A percentile compares a stretch with the other conserved stretches of the same genome.
Evolutionary conservation across 1,140 invertebrate species (phyloP).

Genomic region (Drosophila teissieri): DNA sequence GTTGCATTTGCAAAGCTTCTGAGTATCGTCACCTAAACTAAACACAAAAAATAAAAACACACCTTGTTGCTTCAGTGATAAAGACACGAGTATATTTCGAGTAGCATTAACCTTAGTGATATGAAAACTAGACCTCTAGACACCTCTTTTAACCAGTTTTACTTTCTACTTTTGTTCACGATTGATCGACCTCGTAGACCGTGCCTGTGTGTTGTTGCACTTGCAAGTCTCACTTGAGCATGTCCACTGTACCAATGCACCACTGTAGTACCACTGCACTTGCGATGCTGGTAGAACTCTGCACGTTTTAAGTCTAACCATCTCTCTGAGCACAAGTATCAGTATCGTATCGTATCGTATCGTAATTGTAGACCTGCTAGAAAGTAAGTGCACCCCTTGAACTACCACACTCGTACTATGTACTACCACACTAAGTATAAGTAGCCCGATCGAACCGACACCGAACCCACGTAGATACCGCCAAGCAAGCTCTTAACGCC

Average conservation of each 20-base stretch:
- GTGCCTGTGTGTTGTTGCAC: constrained; percentile 60
- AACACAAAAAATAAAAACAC: neutral
- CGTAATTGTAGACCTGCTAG: constrained; percentile 58
- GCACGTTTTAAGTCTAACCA: constrained; percentile 67
- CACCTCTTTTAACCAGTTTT: constrained; percentile 52
- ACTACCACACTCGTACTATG: constrained; percentile 11
- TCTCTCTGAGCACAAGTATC: constrained; percentile 48
- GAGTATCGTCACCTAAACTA: constrained; percentile 12
- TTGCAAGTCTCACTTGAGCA: constrained; percentile 40
- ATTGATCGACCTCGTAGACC: constrained; percentile 45
- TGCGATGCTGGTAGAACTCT: constrained; percentile 51
- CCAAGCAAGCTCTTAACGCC: constrained; percentile 48
- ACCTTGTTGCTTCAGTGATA: constrained; percentile 18
- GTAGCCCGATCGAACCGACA: constrained; percentile 35
- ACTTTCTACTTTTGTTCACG: constrained; percentile 65
- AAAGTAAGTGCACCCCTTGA: constrained; percentile 52
- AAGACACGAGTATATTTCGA: constrained; percentile 27
- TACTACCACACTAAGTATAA: constrained; percentile 34
- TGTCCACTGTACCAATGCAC: constrained; percentile 49
- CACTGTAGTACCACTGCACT: constrained; percentile 33
- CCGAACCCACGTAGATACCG: constrained; percentile 39
- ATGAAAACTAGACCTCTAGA: constrained; percentile 23
- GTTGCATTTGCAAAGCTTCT: constrained; percentile 28
- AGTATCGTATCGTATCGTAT: constrained; percentile 23
- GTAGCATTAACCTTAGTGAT: constrained; percentile 12